A percentile compares a stretch with the other conserved stretches of the same genome.
Evolutionary conservation across 2,888 invertebrate species (phyloP).

Genomic region (Lydus trimaculatus): DNA sequence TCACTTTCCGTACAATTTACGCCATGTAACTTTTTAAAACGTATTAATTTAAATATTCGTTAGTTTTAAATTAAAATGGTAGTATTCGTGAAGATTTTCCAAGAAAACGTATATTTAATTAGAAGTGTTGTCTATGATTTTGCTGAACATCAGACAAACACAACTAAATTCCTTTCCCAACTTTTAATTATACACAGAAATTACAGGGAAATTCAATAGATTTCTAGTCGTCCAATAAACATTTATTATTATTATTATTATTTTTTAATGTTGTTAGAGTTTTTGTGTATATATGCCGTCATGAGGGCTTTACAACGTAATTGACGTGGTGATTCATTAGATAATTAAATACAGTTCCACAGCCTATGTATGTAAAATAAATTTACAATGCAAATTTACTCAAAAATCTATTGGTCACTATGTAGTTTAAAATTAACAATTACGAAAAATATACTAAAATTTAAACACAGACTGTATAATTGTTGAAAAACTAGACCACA

Average conservation of each 20-base stretch:
- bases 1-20: neutral
- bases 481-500: no score
- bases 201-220: no score
- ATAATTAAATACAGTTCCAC: neutral
- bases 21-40: neutral
- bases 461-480: no score
- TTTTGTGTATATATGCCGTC: neutral
- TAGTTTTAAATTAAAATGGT: neutral
- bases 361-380: neutral
- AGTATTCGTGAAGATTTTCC: neutral
- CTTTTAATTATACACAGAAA: no score
- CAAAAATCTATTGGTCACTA: neutral
- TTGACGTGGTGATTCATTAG: neutral
- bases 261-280: no score
- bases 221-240: no score
- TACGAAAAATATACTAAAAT: neutral
- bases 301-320: neutral
- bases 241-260: no score
- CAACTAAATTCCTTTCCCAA: no score
- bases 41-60: slow-evolving; percentile 6
- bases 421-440: neutral
- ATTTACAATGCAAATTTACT: neutral
- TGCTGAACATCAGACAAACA: neutral
- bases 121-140: neutral
- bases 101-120: neutral